These are phyloP conservation scores for Eulemur albifrons DNA, from an alignment of 2,797 vertebrate species.

Conservation along the genomic window DNA sequence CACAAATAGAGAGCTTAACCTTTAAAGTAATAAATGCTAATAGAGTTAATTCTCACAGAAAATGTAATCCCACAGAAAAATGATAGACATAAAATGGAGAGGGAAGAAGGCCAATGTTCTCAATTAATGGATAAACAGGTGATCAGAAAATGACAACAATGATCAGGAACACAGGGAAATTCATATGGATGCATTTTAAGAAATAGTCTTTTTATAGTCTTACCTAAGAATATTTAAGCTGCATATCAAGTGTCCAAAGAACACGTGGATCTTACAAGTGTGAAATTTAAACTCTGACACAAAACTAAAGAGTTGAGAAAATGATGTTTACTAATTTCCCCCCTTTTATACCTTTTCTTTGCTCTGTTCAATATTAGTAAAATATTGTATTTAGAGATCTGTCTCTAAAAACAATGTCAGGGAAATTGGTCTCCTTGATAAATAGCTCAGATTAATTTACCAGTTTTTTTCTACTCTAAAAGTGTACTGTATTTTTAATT, in stretches of 20 bases:
- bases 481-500: neutral
- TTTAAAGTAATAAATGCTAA: neutral
- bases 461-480: neutral
- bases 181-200: neutral
- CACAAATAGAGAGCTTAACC: neutral
- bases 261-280: neutral
- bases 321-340: neutral
- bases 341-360: neutral
- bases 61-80: neutral
- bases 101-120: accelerated
- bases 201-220: neutral
- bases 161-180: neutral
- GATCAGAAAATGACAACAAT: neutral
- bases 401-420: neutral
- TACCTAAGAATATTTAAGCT: neutral
- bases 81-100: neutral
- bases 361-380: neutral
- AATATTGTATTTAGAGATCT: neutral
- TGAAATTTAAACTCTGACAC: neutral
- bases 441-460: neutral
- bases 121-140: neutral
- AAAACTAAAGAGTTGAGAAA: neutral
- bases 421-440: neutral
- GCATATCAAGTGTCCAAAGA: neutral
- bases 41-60: neutral